Base-by-base conservation (phyloP, 2,113 vertebrate genomes). In the Fulmarus glacialis region DNA sequence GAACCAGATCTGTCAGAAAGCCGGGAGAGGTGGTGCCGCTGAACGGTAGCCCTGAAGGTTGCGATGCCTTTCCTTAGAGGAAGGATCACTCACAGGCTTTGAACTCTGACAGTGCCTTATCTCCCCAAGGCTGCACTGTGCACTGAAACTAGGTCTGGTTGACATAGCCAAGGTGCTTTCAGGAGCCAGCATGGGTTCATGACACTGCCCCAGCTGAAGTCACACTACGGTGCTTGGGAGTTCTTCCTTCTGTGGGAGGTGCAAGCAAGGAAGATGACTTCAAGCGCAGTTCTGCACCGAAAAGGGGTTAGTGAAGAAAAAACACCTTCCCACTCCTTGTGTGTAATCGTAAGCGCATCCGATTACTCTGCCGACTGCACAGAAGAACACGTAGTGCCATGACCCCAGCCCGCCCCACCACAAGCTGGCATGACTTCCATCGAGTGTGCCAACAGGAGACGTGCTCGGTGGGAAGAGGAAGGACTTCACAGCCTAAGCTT, bases 371-470 rank as follows among this genome's bases (percentile, higher is more conserved):
- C n/a, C 3, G 3, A 26, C 59, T 32, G 42, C 60, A 30, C 6
- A 5, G 11, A 32, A 48, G n/a, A 9, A 45, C 23, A 22, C 0
- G 0, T 4, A 30, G 30, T 16, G 9, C 29, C 0, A 2, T 19
- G 24, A 19, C 40, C 26, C 64, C 11, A 12, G 34, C 21, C 40
- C 3, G 1, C n/a, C 48, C 52, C 45, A 66, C 10, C 30, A 48
- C 36, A 34, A 38, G 66, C 34, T 68, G 50, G 30, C 27, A 14
- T 14, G 30, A 11, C 17, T 63, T 70, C 77, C 27, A 43, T 5
- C 10, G 17, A 36, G 13, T 4, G 14, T 63, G 50, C 43, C 75
- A 34, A 15, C 5, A 58, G 52, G 53, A 82, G 64, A 72, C 0
- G 0, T 11, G 21, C n/a, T 62, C 9, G 3, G 6, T n/a, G 42